A percentile compares a stretch with the other conserved stretches of the same genome.
Conservation (phyloP, 2,888 invertebrate genomes). For the Xylota segnis region DNA sequence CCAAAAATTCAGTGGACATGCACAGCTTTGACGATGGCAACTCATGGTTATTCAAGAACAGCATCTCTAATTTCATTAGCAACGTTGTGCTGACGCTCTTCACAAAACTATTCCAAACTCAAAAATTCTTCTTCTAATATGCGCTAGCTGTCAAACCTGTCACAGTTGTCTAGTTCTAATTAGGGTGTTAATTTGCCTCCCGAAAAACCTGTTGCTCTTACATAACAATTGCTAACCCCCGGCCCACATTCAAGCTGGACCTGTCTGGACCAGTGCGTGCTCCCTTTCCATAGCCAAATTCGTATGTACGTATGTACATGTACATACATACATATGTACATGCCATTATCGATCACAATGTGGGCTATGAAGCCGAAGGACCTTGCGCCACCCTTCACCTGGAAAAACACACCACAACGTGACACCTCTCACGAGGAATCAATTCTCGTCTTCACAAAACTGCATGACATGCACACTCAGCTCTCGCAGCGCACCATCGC, state of each 20-base stretch:
- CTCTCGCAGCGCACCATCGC: not conserved
- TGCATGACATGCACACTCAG: constrained; percentile 25
- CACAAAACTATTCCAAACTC: too few relatives aligned
- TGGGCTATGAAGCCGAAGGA: constrained; percentile 9
- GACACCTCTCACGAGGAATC: constrained; percentile 42
- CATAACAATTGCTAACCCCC: not conserved
- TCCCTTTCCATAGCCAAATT: not conserved
- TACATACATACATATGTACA: not conserved
- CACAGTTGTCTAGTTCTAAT: constrained; percentile 27
- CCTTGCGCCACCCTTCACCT: constrained; percentile 29
- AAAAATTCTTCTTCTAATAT: not conserved
- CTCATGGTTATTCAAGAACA: too few relatives aligned
- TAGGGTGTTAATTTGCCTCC: constrained; percentile 9
- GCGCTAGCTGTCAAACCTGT: not conserved
- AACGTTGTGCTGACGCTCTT: too few relatives aligned
- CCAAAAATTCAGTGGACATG: too few relatives aligned
- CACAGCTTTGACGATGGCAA: too few relatives aligned
- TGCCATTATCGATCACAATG: not conserved
- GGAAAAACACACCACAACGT: constrained; percentile 30
- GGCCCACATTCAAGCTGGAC: not conserved
- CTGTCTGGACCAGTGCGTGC: not conserved
- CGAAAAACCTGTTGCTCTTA: constrained; percentile 31
- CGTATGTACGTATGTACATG: not conserved
- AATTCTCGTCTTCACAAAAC: constrained; percentile 14
- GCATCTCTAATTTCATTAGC: too few relatives aligned